Evolutionary conservation across 2,888 invertebrate genomes (phyloP), one percentile per base, ranked within the genome.

Genomic region (Netelia melanura): DNA sequence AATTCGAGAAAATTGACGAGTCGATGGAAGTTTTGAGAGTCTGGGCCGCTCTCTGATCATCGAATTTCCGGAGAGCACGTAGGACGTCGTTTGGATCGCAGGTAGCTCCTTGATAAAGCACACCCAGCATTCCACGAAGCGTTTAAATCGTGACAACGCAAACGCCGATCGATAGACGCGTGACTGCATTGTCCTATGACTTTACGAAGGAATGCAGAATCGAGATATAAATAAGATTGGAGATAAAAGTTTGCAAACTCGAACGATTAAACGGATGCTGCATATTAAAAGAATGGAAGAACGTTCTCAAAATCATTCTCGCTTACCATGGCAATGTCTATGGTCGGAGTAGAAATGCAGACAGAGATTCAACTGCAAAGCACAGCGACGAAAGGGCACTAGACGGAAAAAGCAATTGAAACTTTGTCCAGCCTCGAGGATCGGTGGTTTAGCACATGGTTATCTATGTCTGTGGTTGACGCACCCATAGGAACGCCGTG

Each of bases 1-100:
- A 83, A 79, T 79, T 83, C 65, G 48, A 56, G 83, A 71, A 83
- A 83, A 83, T 83, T 64, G 75, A 83, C 78, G 72, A 68, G 70
- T 68, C 78, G 78, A 62, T 67, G 43, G 61, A 78, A 83, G 74
- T 83, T 83, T 83, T 75, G 74, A 48, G 58, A 83, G 68, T 30
- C 38, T 11, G 30, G 44, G 21, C 17, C 62, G 23, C 43, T 61
- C 25, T 25, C 58, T 72, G 67, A 83, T 65, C 74, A 52, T 10
- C 43, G 48, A 82, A 74, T 83, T 83, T 43, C 21, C 67, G 1
- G 25, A 70, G 70, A 23, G 38, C 75, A 79, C 79, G 70, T 79
- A 54, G n/a, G 21, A 30, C 56, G 48, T 67, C 62, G 44, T 56
- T 65, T 30, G 23, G 23, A 48, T 48, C 14, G 48, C 8, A 2